phyloP scores from a whole-genome alignment of 23 tunicate species.

The Trididemnum nubilum region DNA sequence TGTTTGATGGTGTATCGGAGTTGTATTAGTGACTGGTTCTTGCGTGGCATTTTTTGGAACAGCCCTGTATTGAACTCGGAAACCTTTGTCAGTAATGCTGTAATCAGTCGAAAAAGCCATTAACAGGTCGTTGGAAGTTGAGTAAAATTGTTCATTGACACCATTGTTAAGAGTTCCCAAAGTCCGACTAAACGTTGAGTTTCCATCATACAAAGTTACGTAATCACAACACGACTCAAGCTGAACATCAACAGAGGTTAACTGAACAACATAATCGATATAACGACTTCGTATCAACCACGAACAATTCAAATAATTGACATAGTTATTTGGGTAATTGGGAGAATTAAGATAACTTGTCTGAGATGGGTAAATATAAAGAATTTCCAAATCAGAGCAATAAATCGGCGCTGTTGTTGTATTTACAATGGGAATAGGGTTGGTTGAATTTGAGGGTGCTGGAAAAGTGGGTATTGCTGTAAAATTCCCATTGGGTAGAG shows the following conservation, averaged over 20 bases:
- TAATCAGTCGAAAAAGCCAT: not conserved
- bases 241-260: not conserved
- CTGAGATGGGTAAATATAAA: not conserved
- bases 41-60: not conserved
- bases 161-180: not conserved
- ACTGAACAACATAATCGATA: not conserved
- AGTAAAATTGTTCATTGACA: not conserved
- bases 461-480: too few species aligned
- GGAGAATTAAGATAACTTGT: not conserved
- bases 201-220: not conserved
- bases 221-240: not conserved
- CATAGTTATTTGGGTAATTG: constrained; percentile 4
- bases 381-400: not conserved
- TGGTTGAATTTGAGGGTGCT: too few species aligned
- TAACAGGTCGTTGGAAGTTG: not conserved
- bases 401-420: too few species aligned
- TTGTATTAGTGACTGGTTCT: not conserved
- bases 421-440: too few species aligned
- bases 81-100: not conserved
- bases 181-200: not conserved
- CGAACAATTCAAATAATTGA: not conserved
- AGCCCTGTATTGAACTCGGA: not conserved
- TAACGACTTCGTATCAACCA: not conserved
- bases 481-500: too few species aligned
- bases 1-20: not conserved